Evolutionary conservation across 1,140 invertebrate genomes (phyloP).

Genomic region (Phenacoccus solenopsis): DNA sequence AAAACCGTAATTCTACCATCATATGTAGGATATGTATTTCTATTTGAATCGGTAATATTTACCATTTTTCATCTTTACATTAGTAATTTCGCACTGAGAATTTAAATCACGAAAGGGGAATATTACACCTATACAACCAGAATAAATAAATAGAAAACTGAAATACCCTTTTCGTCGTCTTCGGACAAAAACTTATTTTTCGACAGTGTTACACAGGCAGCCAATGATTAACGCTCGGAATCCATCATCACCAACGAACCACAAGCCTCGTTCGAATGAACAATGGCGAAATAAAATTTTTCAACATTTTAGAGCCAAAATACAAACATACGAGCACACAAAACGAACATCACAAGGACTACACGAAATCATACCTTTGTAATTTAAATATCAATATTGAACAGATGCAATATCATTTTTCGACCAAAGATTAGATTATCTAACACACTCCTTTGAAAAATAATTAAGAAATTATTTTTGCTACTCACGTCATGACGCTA

Average conservation of each 20-base stretch:
- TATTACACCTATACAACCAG: neutral
- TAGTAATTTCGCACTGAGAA: constrained; percentile 4
- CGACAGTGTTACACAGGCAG: neutral
- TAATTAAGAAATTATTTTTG: too few relatives aligned
- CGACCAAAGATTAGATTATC: too few relatives aligned
- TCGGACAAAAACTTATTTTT: neutral
- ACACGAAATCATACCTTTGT: too few relatives aligned
- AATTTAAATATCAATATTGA: too few relatives aligned
- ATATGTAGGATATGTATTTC: too few relatives aligned
- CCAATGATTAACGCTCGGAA: neutral
- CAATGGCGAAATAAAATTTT: too few relatives aligned
- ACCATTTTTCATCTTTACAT: constrained; percentile 6
- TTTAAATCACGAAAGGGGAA: neutral
- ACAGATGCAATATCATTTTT: too few relatives aligned
- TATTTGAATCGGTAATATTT: too few relatives aligned
- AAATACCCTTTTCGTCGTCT: neutral
- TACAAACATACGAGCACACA: neutral
- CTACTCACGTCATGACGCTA: too few relatives aligned
- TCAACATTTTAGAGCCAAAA: neutral
- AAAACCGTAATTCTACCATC: too few relatives aligned
- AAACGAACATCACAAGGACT: too few relatives aligned
- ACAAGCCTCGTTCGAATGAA: neutral
- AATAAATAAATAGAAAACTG: neutral
- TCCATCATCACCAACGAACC: neutral
- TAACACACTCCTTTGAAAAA: too few relatives aligned